Percentiles rank a stretch among this genome's conserved stretches.
phyloP scores from a whole-genome alignment of 2,888 invertebrate genomes.

The Nomada hirtipes region DNA sequence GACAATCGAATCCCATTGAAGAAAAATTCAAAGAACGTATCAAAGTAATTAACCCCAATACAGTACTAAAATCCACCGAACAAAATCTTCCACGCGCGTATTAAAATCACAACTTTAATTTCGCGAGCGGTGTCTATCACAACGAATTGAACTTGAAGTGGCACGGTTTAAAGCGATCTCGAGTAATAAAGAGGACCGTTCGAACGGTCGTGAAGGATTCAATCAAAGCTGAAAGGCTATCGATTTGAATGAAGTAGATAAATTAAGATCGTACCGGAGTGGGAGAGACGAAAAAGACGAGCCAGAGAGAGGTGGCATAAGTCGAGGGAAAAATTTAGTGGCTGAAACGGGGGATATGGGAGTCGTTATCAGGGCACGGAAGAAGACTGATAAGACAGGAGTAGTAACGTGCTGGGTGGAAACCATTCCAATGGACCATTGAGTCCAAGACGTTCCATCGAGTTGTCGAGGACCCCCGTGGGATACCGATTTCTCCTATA shows the following conservation, averaged over 20 bases:
- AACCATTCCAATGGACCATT: constrained; percentile 65
- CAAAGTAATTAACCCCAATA: background rate
- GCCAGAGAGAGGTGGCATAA: background rate
- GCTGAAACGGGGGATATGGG: constrained; percentile 18
- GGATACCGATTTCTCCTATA: constrained; percentile 65
- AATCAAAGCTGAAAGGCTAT: constrained; percentile 54
- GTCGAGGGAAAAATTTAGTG: constrained; percentile 13
- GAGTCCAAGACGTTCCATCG: constrained; percentile 67
- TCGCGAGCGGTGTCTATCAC: constrained; percentile 1
- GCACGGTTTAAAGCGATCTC: constrained; percentile 17
- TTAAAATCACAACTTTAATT: constrained; percentile 29
- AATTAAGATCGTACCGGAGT: constrained; percentile 47
- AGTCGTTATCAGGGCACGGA: constrained; percentile 58
- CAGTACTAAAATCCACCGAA: background rate
- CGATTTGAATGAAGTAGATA: constrained; percentile 57
- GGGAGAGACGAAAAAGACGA: background rate
- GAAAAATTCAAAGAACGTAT: too few species aligned
- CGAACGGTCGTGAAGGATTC: constrained; percentile 41
- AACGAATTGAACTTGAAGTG: constrained; percentile 27
- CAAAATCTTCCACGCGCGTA: background rate
- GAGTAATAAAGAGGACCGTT: constrained; percentile 25
- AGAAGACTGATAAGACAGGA: constrained; percentile 69
- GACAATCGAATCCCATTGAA: too few species aligned
- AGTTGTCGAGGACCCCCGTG: constrained; percentile 46
- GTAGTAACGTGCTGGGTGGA: constrained; percentile 54